Evolutionary conservation across 2,888 invertebrate species (phyloP), one percentile per base, ranked within the genome.

Genomic region (Lysandra bellargus): DNA sequence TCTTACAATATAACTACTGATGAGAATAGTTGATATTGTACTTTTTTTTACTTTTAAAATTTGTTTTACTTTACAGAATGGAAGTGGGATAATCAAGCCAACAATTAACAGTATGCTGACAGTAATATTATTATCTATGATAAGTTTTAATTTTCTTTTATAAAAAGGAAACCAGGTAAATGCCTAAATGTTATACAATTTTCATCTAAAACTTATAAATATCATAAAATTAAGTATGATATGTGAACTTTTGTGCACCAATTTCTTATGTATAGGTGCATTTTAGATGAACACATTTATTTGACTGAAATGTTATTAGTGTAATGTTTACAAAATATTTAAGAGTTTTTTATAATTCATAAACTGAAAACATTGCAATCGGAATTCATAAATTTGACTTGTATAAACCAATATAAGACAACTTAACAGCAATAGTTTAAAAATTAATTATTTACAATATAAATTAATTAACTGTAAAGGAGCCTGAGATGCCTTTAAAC

Each of bases 1-100:
- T 49, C 49, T 9, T 49, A 9, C 9, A 49, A 49, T 6, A 44
- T 7, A 7, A 40, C 44, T 44, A 49, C 2, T 49, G 49, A 49
- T 49, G 49, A 9, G 9, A 49, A 49, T 49, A 49, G 49, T 49
- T 9, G 49, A 44, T 9, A 44, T 49, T 49, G 49, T 12, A 49
- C 9, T 44, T 49, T 49, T 49, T 49, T 49, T 9, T 49, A 9
- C 9, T 2, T 44, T 78, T n/a, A 60, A 60, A 23, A 61, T 69
- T 69, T 75, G 5, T 80, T 79, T 82, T 83, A 80, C 64, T 80
- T 91, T 91, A 83, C 90, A 92, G 91, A 91, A 89, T 88, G 89
- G 87, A 78, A 87, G 87, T 82, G 72, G 81, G 69, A 81, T 80
- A 72, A 80, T 83, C 23, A 87, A 86, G 81, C 88, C 91, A 49